Conservation (phyloP, 2,113 vertebrate species). For the Barnardius zonarius region DNA sequence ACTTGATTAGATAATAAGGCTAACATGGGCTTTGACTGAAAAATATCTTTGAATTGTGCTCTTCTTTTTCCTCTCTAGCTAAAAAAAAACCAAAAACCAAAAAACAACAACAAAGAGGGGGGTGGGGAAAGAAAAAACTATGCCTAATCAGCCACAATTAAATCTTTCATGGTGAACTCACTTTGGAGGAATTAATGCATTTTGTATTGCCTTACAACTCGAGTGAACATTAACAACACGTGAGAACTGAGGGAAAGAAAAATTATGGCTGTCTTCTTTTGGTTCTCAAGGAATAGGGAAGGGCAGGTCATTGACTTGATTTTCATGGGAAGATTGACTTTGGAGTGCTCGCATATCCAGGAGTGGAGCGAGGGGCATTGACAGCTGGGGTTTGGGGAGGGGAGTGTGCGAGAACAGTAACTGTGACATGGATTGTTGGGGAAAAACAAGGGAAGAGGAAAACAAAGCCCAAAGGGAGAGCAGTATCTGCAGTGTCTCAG, state of each 20-base stretch:
- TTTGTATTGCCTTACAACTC: constrained; percentile 83
- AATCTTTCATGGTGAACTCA: constrained; percentile 86
- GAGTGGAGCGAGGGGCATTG: constrained; percentile 77
- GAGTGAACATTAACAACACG: constrained; percentile 81
- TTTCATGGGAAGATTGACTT: constrained; percentile 95
- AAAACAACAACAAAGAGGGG: too few species aligned
- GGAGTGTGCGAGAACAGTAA: constrained; percentile 75
- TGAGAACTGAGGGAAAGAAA: constrained; percentile 82
- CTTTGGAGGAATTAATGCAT: constrained; percentile 87
- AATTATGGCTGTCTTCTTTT: constrained; percentile 80
- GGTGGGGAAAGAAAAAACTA: constrained; percentile 61
- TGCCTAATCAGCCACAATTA: constrained; percentile 90
- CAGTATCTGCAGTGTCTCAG: constrained; percentile 88
- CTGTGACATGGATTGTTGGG: constrained; percentile 81
- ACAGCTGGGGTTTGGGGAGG: constrained; percentile 79
- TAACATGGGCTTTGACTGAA: constrained; percentile 80
- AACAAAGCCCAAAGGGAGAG: constrained; percentile 88
- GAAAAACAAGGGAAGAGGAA: constrained; percentile 84
- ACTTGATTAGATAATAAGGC: constrained; percentile 89
- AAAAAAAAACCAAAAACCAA: constrained; percentile 8
- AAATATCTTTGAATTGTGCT: constrained; percentile 83
- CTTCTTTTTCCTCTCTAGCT: constrained; percentile 47
- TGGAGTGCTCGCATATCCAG: constrained; percentile 77
- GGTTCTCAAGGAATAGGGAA: constrained; percentile 80
- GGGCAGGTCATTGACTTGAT: constrained; percentile 90